A percentile compares a stretch with the other conserved stretches of the same genome.
Conservation (phyloP, 2,113 vertebrate species). For the Cyanoramphus novaezelandiae region DNA sequence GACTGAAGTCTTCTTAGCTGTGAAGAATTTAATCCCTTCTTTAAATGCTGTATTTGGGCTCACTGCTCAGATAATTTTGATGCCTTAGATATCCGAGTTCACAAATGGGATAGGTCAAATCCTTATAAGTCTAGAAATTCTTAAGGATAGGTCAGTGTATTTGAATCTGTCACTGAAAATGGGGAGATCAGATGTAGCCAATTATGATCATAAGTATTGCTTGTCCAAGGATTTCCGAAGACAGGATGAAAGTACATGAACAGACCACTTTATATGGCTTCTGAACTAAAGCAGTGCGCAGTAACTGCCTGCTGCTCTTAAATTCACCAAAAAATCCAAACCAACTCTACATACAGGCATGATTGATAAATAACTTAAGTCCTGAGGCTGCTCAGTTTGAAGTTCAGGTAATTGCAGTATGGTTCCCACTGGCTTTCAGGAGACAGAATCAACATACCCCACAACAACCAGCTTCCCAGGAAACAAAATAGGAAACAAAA, state of each 20-base stretch:
- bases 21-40: neutral
- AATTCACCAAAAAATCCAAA: neutral
- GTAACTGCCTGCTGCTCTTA: neutral
- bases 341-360: accelerated
- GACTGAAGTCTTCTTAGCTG: neutral
- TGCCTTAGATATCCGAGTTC: too few species aligned
- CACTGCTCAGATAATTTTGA: neutral
- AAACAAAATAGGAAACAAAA: neutral
- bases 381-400: neutral
- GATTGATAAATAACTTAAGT: neutral
- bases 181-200: neutral
- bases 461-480: neutral
- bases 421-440: neutral
- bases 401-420: neutral
- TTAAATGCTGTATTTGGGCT: neutral
- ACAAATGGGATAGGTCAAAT: neutral
- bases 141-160: neutral
- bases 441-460: neutral
- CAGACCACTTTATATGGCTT: accelerated
- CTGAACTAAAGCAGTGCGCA: neutral
- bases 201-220: neutral
- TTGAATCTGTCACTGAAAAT: neutral
- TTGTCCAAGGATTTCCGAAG: neutral
- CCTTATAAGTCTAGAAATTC: neutral
- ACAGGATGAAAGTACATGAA: too few species aligned